Conservation (phyloP, 2,113 vertebrate species). For the Tetrao urogallus region DNA sequence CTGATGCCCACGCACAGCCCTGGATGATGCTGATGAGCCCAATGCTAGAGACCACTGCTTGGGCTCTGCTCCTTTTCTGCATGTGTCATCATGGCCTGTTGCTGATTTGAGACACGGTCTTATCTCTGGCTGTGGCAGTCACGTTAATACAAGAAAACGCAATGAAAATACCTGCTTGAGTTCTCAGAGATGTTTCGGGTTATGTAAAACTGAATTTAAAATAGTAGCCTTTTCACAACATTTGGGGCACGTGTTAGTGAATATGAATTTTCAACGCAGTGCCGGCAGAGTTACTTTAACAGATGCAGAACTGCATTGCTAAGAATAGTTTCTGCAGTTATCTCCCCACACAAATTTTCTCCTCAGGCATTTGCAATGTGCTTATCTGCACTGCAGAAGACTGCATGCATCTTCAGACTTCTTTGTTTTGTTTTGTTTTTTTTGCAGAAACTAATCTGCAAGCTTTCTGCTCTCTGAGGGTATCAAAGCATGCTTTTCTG, state of each 20-base stretch:
- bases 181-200: constrained; percentile 27
- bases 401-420: neutral
- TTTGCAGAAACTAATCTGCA: neutral
- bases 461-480: constrained; percentile 10
- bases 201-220: constrained; percentile 58
- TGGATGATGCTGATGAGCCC: neutral
- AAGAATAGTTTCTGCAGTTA: constrained; percentile 67
- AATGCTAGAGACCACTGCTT: neutral
- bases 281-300: constrained; percentile 55
- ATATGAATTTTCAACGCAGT: constrained; percentile 37
- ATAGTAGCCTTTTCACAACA: constrained; percentile 60
- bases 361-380: constrained; percentile 43
- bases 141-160: neutral
- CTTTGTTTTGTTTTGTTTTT: neutral
- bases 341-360: constrained; percentile 65
- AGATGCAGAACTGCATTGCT: constrained; percentile 64
- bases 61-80: neutral
- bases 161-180: neutral
- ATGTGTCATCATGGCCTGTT: neutral
- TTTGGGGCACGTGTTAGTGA: constrained; percentile 47
- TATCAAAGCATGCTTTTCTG: neutral
- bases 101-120: too few relatives aligned
- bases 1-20: neutral
- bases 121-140: neutral
- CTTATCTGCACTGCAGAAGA: constrained; percentile 57